phyloP scores from a whole-genome alignment of 2,888 invertebrate genomes.

The Cordilura impudica region DNA sequence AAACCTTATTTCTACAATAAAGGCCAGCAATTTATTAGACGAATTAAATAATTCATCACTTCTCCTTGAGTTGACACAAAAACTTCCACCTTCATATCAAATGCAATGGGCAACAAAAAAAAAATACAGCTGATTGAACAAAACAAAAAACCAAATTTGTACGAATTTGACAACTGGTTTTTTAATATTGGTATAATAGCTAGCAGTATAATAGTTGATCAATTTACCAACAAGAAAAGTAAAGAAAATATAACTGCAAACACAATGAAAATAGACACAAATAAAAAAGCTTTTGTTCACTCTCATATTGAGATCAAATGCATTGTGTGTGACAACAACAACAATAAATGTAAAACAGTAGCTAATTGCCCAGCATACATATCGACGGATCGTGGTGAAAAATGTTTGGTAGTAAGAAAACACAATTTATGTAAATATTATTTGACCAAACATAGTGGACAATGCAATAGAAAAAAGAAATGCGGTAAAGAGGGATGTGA shows the following conservation, averaged over 20 bases:
- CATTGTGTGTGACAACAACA: conserved; percentile 1
- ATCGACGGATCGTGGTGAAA: not conserved
- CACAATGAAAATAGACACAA: too few relatives aligned
- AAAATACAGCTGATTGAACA: conserved; percentile 5
- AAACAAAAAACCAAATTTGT: conserved; percentile 29
- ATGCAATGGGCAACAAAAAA: conserved; percentile 36
- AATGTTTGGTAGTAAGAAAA: conserved; percentile 1
- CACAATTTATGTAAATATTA: conserved; percentile 9
- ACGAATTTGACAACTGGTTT: conserved; percentile 22
- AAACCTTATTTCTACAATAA: conserved; percentile 6
- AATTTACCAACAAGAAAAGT: not conserved
- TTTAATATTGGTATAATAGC: conserved; percentile 17
- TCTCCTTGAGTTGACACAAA: not conserved
- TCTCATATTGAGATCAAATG: not conserved
- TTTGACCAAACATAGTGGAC: conserved; percentile 1
- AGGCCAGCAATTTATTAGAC: conserved; percentile 11
- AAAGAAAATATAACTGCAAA: too few relatives aligned
- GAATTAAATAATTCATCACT: conserved; percentile 11
- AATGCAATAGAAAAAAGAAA: conserved; percentile 3
- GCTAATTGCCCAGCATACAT: not conserved
- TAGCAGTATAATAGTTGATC: conserved; percentile 15
- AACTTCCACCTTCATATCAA: conserved; percentile 28
- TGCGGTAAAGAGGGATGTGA: conserved; percentile 11
- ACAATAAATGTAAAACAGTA: conserved; percentile 7
- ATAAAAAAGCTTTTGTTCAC: not conserved